Base-by-base conservation (phyloP, 1,140 invertebrate species). In the Ganaspis sp. region DNA sequence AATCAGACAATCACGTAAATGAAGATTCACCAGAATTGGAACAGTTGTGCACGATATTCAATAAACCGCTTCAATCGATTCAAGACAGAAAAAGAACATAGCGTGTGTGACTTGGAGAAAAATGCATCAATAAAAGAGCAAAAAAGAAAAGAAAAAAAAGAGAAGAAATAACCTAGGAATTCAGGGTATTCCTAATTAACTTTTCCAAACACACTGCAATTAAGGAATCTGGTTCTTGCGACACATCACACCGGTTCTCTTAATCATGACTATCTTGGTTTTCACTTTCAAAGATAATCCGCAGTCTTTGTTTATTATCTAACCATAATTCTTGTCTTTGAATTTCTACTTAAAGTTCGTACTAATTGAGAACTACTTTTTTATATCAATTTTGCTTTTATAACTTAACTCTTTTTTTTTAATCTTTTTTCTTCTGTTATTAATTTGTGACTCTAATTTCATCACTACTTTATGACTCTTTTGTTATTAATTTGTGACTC, bases 161-260 rank as follows among this genome's bases (percentile, higher is more conserved):
- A 58, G 12, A 29, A 58, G 23, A 58, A 29, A 21, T 26, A 12
- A 23, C 11, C 26, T 26, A 29, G 58, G 58, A 64, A 29, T 64
- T 64, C 26, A 64, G 11, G 23, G 26, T 64, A 64, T 64, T 64
- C 12, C n/a, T 64, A 64, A 34, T 64, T 29, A 64, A 64, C 26
- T 64, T 64, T 64, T 64, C 58, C 58, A 29, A 34, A 64, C 11
- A 58, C 21, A 21, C 4, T n/a, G 19, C 21, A 29, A n/a, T 64
- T 64, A 29, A 64, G 12, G 58, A 64, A 64, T 29, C 58, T 64
- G 58, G 21, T 64, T 64, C 58, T 64, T 64, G 58, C 58, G 26
- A 64, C 26, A 64, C n/a, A 64, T 64, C 26, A 64, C 58, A 64
- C 58, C 26, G 58, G 58, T 64, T 64, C 23, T 64, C 29, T 2